Evolutionary conservation across 2,113 vertebrate genomes (phyloP).

Genomic region (Columbina picui): DNA sequence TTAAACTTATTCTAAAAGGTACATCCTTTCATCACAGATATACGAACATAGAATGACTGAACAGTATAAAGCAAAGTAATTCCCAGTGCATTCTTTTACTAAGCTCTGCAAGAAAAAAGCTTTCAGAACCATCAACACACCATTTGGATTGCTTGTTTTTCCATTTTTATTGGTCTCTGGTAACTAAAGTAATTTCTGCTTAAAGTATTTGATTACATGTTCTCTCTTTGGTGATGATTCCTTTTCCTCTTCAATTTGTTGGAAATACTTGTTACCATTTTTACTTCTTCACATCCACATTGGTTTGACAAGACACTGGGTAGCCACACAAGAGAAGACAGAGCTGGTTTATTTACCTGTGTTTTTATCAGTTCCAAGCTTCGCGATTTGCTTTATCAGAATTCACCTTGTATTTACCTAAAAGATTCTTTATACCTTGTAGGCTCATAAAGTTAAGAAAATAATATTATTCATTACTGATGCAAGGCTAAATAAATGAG

Average conservation of each 20-base stretch:
- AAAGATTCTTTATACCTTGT: not conserved
- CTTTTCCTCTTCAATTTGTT: not conserved
- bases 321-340: not conserved
- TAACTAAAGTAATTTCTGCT: not conserved
- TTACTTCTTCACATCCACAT: not conserved
- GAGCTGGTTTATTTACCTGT: not conserved
- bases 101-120: not conserved
- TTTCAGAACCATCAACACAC: not conserved
- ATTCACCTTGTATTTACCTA: not conserved
- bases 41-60: not conserved
- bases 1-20: not conserved
- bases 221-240: not conserved
- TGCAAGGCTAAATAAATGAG: not conserved
- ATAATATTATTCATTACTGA: not conserved
- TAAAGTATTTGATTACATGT: not conserved
- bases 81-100: not conserved
- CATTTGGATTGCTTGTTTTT: not conserved
- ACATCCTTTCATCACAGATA: not conserved
- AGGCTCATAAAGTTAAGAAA: constrained; percentile 1
- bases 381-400: not conserved
- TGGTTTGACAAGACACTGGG: not conserved
- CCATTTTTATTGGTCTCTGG: not conserved
- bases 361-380: not conserved
- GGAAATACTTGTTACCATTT: not conserved
- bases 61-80: not conserved